These are phyloP conservation scores for Tadarida brasiliensis DNA, from an alignment of 2,797 vertebrate genomes.

Conservation along the genomic window DNA sequence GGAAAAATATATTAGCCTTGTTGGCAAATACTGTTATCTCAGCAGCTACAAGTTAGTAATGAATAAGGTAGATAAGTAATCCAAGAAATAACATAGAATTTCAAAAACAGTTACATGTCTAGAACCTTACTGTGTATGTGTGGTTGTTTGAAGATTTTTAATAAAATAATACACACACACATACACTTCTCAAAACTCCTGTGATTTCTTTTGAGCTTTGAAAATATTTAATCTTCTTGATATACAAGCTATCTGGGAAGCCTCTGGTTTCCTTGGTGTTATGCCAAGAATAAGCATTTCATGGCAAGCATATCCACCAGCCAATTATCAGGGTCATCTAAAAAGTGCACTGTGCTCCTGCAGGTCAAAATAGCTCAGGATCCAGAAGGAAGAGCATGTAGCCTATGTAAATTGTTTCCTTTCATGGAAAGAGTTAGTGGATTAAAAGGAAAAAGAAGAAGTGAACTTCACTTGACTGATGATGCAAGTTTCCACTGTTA, in stretches of 20 bases:
- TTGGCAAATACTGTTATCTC: not conserved
- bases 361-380: not conserved
- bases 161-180: not conserved
- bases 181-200: not conserved
- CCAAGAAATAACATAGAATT: not conserved
- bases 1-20: not conserved
- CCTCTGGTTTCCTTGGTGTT: not conserved
- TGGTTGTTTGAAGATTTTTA: not conserved
- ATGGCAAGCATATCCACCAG: not conserved
- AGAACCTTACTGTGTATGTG: not conserved
- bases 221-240: slow-evolving; percentile 23
- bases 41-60: not conserved
- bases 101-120: not conserved
- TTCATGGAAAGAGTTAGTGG: not conserved
- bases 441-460: not conserved
- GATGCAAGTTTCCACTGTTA: not conserved
- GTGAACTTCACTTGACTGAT: not conserved
- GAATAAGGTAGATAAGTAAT: not conserved
- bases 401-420: not conserved
- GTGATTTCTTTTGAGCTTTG: slow-evolving; percentile 9
- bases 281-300: not conserved
- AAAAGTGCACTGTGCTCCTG: not conserved
- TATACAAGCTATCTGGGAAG: not conserved
- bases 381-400: not conserved
- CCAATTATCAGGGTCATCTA: not conserved